A percentile compares a stretch with the other conserved stretches of the same genome.
phyloP scores from a whole-genome alignment of 1,140 invertebrate genomes.

The Sitophilus oryzae region DNA sequence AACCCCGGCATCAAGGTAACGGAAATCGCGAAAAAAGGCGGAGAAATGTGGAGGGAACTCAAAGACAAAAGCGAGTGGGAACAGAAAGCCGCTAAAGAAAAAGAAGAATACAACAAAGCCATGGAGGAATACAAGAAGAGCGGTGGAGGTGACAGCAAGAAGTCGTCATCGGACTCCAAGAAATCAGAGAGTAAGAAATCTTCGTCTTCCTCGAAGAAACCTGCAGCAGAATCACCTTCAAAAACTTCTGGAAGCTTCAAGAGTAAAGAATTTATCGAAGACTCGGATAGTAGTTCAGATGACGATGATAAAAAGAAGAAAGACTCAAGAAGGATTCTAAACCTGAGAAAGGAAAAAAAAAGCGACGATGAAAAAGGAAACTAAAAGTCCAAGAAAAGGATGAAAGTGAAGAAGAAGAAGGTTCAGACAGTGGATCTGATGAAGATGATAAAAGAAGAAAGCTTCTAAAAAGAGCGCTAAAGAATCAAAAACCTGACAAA shows the following conservation, averaged over 20 bases:
- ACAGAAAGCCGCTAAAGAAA: conserved; percentile 70
- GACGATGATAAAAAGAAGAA: conserved; percentile 44
- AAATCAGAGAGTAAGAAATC: conserved; percentile 48
- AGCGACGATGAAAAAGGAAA: conserved; percentile 41
- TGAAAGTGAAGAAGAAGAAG: too few relatives aligned
- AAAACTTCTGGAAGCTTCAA: conserved; percentile 58
- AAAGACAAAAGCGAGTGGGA: conserved; percentile 92
- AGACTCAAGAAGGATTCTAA: conserved; percentile 25
- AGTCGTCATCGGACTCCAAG: conserved; percentile 46
- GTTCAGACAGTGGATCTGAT: too few relatives aligned
- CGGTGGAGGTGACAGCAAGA: conserved; percentile 53
- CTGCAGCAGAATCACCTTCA: conserved; percentile 46
- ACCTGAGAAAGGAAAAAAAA: conserved; percentile 38
- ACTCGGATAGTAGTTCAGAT: conserved; percentile 55
- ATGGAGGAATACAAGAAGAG: conserved; percentile 84
- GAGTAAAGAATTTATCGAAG: conserved; percentile 87
- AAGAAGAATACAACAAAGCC: conserved; percentile 76
- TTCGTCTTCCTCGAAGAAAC: conserved; percentile 46
- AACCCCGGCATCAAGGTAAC: conserved; percentile 86
- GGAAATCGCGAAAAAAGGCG: conserved; percentile 90
- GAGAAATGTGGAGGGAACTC: conserved; percentile 91
- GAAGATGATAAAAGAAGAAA: conserved; percentile 33
- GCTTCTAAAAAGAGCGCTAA: conserved; percentile 38
- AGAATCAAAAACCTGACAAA: conserved; percentile 25
- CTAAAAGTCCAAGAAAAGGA: conserved; percentile 21